Evolutionary conservation across 2,113 vertebrate genomes (phyloP).

Genomic region (Tretioscincus oriximinensis): DNA sequence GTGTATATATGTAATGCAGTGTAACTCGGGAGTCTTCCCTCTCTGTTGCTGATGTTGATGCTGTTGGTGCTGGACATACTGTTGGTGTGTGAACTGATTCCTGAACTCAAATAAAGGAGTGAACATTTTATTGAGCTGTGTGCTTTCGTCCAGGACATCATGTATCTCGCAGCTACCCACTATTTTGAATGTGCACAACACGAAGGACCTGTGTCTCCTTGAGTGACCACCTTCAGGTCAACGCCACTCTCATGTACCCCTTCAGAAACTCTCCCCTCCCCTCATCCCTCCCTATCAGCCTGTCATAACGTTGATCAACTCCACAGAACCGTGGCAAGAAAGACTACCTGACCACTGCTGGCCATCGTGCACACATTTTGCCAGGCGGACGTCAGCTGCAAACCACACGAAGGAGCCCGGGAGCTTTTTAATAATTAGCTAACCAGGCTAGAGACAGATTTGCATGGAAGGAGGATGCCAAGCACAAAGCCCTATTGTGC

Average conservation of each 20-base stretch:
- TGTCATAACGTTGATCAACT: neutral
- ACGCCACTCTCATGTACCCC: too few relatives aligned
- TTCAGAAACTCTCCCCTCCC: neutral
- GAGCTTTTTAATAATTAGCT: constrained; percentile 53
- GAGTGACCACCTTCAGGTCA: neutral
- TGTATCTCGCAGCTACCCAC: too few relatives aligned
- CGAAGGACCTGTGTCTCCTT: neutral
- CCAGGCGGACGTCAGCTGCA: constrained; percentile 24
- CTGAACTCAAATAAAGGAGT: too few relatives aligned
- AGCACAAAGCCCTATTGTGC: constrained; percentile 53
- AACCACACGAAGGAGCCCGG: constrained; percentile 28
- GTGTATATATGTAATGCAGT: too few relatives aligned
- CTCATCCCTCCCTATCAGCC: too few relatives aligned
- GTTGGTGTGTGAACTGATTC: too few relatives aligned
- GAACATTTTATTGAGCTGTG: too few relatives aligned
- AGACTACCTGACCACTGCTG: neutral
- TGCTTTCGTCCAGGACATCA: too few relatives aligned
- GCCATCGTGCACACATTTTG: too few relatives aligned
- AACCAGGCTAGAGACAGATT: constrained; percentile 55
- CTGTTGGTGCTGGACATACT: too few relatives aligned
- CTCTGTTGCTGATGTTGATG: too few relatives aligned
- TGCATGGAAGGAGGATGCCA: constrained; percentile 53
- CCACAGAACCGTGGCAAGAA: neutral
- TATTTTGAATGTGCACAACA: neutral
- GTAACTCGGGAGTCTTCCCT: too few relatives aligned